A percentile compares a stretch with the other conserved stretches of the same genome.
Conservation (phyloP, 2,888 invertebrate species). For the Cynaeus angustus region DNA sequence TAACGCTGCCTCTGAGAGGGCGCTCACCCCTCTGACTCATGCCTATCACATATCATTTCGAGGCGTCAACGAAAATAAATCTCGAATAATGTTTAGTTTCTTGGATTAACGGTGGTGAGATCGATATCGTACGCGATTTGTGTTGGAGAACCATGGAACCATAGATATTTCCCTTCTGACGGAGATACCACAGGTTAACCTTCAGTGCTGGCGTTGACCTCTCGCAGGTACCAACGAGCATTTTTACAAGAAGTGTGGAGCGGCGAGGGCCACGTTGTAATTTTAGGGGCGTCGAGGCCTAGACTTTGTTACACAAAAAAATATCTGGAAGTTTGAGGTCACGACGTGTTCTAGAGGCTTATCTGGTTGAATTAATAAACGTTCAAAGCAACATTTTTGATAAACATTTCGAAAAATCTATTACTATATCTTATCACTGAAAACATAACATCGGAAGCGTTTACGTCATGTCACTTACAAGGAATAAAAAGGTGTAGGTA, state of each 20-base stretch:
- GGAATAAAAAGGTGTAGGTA: no score
- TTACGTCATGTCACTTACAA: no score
- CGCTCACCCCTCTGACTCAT: slow-evolving; percentile 55
- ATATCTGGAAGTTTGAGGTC: no score
- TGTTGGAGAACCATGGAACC: slow-evolving; percentile 7
- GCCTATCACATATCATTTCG: slow-evolving; percentile 51
- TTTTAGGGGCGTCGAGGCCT: not conserved
- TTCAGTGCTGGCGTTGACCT: slow-evolving; percentile 41
- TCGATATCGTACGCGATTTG: not conserved
- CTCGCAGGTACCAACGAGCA: slow-evolving; percentile 27
- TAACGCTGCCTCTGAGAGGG: slow-evolving; percentile 45
- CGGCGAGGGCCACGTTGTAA: slow-evolving; percentile 1
- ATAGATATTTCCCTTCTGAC: slow-evolving; percentile 21
- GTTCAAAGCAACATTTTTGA: no score
- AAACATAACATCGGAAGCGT: no score
- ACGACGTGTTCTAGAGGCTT: no score
- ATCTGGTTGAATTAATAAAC: no score
- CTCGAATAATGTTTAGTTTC: slow-evolving; percentile 6
- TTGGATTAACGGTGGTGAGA: slow-evolving; percentile 23
- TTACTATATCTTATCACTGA: no score
- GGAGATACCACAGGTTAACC: slow-evolving; percentile 43
- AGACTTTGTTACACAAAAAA: no score
- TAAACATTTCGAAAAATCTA: no score
- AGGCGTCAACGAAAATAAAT: slow-evolving; percentile 36
- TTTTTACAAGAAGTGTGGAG: slow-evolving; percentile 8